These are phyloP conservation scores for Bostrychus sinensis DNA, from an alignment of 2,113 vertebrate species.

Conservation along the genomic window DNA sequence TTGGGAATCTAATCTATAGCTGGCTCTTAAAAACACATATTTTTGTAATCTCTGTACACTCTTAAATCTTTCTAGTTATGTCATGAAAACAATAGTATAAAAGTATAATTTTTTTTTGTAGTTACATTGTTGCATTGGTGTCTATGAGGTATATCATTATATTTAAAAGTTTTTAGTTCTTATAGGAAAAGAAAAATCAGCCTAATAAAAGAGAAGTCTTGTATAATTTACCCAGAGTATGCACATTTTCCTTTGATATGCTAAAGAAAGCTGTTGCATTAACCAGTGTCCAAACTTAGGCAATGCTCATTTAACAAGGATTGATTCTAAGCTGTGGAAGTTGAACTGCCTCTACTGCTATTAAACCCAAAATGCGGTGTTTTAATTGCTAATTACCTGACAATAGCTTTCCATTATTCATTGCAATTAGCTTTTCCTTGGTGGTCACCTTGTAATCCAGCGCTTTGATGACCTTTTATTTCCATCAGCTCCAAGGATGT, in stretches of 20 bases:
- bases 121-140: not conserved
- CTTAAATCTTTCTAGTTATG: too few species aligned
- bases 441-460: constrained; percentile 75
- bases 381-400: constrained; percentile 75
- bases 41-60: too few species aligned
- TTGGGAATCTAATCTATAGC: too few species aligned
- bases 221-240: constrained; percentile 28
- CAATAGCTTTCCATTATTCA: constrained; percentile 71
- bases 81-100: too few species aligned
- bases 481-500: constrained; percentile 78
- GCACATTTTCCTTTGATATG: constrained; percentile 60
- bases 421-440: constrained; percentile 76
- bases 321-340: constrained; percentile 41
- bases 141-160: not conserved
- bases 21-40: too few species aligned
- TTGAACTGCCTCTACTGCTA: constrained; percentile 51
- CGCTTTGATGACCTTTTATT: constrained; percentile 80
- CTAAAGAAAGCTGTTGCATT: constrained; percentile 46
- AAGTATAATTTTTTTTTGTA: too few species aligned
- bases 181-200: not conserved
- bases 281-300: constrained; percentile 43
- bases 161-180: not conserved
- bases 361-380: constrained; percentile 63
- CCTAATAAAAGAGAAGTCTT: constrained; percentile 13
- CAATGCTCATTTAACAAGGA: constrained; percentile 46